Conservation (phyloP, 2,797 vertebrate genomes). For the Amblyraja radiata region DNA sequence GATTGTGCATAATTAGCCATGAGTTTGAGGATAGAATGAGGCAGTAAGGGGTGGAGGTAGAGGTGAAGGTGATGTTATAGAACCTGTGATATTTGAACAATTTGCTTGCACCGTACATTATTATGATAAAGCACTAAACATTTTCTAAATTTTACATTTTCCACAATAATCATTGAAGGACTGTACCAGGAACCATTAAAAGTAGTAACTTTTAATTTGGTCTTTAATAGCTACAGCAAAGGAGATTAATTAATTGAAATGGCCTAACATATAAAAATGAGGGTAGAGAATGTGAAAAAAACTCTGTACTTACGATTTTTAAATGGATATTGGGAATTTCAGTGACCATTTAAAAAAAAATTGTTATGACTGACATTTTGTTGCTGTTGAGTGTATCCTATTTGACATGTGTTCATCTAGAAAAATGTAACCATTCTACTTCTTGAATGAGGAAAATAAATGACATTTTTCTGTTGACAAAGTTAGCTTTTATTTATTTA, state of each 20-base stretch:
- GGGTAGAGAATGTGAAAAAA: background rate
- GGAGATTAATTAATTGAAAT: background rate
- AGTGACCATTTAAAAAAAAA: too few species aligned
- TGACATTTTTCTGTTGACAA: background rate
- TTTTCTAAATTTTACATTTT: background rate
- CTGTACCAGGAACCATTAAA: background rate
- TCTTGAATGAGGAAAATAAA: background rate
- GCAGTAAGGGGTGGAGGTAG: background rate
- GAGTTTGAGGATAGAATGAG: background rate
- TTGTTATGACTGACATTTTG: background rate
- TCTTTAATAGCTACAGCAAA: background rate
- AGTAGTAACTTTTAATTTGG: background rate
- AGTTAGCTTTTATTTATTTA: too few species aligned
- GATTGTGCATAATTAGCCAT: background rate
- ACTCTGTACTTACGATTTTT: background rate
- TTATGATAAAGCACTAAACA: background rate
- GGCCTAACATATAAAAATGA: background rate
- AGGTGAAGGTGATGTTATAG: too few species aligned
- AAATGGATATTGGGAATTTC: background rate
- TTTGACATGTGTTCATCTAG: background rate
- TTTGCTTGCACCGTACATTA: background rate
- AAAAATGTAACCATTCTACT: background rate
- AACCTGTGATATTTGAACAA: background rate
- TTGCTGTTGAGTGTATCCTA: background rate
- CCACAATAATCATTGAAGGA: background rate